Conservation (phyloP, 2,113 vertebrate genomes). For the Aphyosemion australe region DNA sequence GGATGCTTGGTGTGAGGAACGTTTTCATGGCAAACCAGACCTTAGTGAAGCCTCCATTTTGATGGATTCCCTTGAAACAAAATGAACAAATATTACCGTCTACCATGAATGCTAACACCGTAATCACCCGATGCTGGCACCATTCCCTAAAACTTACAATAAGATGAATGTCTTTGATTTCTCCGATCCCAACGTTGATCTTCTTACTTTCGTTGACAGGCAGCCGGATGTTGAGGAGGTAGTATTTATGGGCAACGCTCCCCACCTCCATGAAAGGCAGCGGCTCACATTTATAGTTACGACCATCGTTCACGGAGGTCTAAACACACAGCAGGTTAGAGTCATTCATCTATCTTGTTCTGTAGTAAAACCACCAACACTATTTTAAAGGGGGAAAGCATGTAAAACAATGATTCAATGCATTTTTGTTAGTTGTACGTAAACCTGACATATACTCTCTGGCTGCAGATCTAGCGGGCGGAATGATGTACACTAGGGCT, state of each 20-base stretch:
- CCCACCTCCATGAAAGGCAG: conserved; percentile 97
- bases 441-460: too few relatives aligned
- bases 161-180: conserved; percentile 92
- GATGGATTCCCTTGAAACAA: conserved; percentile 87
- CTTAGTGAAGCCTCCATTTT: conserved; percentile 97
- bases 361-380: too few relatives aligned
- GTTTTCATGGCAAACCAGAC: conserved; percentile 99
- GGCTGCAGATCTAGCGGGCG: too few relatives aligned
- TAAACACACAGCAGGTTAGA: conserved; percentile 46
- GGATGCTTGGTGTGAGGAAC: conserved; percentile 94
- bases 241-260: conserved; percentile 94
- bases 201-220: conserved; percentile 91
- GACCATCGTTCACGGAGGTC: conserved; percentile 89
- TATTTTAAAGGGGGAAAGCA: too few relatives aligned
- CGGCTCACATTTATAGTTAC: conserved; percentile 91
- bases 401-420: too few relatives aligned
- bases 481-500: too few relatives aligned
- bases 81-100: not conserved
- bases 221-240: conserved; percentile 94
- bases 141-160: conserved; percentile 79
- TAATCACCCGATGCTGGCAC: not conserved
- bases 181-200: conserved; percentile 92
- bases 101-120: too few relatives aligned
- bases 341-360: too few relatives aligned
- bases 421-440: too few relatives aligned